These are phyloP conservation scores for Drosophila prolongata DNA, from an alignment of 2,888 invertebrate species.

Conservation along the genomic window DNA sequence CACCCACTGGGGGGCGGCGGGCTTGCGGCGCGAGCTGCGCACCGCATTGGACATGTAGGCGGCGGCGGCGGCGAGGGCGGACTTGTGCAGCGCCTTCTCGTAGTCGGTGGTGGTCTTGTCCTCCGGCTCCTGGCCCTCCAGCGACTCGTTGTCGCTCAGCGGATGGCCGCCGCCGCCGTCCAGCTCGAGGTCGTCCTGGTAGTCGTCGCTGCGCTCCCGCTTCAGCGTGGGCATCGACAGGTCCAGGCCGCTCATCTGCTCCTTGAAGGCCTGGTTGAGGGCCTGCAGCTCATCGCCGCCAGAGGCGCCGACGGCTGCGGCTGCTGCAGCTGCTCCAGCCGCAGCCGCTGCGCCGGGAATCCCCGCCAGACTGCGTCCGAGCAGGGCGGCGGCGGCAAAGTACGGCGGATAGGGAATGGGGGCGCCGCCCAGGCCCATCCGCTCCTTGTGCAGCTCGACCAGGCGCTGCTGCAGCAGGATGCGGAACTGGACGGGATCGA, in stretches of 20 bases:
- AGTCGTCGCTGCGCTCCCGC: constrained; percentile 87
- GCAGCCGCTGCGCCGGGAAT: constrained; percentile 91
- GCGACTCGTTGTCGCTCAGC: constrained; percentile 82
- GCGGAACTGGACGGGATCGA: constrained; percentile 96
- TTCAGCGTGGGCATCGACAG: constrained; percentile 93
- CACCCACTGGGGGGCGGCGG: constrained; percentile 98
- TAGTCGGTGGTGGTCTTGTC: constrained; percentile 82
- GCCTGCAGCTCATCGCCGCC: constrained; percentile 86
- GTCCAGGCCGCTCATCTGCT: constrained; percentile 93
- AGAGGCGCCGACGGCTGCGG: constrained; percentile 89
- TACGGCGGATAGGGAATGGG: constrained; percentile 92
- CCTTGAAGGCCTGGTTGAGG: constrained; percentile 88
- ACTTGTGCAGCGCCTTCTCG: constrained; percentile 66
- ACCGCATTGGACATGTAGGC: constrained; percentile 72
- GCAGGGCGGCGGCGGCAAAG: constrained; percentile 90
- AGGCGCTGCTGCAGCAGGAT: constrained; percentile 94
- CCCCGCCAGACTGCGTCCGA: constrained; percentile 86
- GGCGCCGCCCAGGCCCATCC: constrained; percentile 91
- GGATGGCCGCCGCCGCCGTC: constrained; percentile 85
- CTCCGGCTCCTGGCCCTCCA: constrained; percentile 70
- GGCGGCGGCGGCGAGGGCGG: constrained; percentile 62
- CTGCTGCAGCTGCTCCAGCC: constrained; percentile 91
- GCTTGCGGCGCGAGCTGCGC: constrained; percentile 91
- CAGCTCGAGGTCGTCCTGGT: constrained; percentile 88
- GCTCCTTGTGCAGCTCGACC: constrained; percentile 93